Evolutionary conservation across 2,797 vertebrate species (phyloP), one percentile per base, ranked within the genome.

Genomic region (Gambusia yucatana): DNA sequence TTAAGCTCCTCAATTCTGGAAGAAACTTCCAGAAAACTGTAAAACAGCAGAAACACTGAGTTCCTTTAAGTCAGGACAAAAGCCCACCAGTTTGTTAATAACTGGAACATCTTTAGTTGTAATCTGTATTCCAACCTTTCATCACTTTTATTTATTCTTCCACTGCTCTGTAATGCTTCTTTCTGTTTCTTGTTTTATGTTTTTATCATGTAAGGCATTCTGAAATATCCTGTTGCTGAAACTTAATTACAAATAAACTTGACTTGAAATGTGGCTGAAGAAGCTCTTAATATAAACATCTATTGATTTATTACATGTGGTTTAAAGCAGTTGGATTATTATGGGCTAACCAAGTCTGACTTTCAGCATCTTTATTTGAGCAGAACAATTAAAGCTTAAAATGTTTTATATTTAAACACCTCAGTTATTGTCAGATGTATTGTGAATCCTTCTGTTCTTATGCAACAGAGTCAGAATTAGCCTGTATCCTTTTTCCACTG

Each of bases 401-500:
- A 46, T 46, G 47, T 20, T 48, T 17, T 17, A 48, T 25, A 82
- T 81, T 65, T 71, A 46, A 63, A 52, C 16, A 16, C 5, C 16
- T 72, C 59, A 77, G 82, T 72, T 70, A 77, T 78, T 75, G 77
- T 74, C 81, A 88, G 46, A 85, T 6, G 36, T 69, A 39, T 36
- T 78, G 43, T 80, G 50, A 72, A 43, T 67, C 52, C 59, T 82
- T 87, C 78, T 72, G 78, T 91, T 82, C 25, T 70, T 16, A 44
- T n/a, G 13, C 16, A n/a, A 70, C 67, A 70, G 16, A 36, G 39
- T 25, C 39, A 43, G 73, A 88, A 84, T 82, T 47, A 75, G 79
- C 79, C 86, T 72, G 47, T 81, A 87, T 77, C 74, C 30, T 75
- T 36, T 88, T 71, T 48, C 30, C 55, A 82, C 73, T 82, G 87